Percentiles rank a stretch among this genome's conserved stretches.
These are phyloP conservation scores for Agrochola litura DNA, from an alignment of 2,888 invertebrate species.

Conservation along the genomic window DNA sequence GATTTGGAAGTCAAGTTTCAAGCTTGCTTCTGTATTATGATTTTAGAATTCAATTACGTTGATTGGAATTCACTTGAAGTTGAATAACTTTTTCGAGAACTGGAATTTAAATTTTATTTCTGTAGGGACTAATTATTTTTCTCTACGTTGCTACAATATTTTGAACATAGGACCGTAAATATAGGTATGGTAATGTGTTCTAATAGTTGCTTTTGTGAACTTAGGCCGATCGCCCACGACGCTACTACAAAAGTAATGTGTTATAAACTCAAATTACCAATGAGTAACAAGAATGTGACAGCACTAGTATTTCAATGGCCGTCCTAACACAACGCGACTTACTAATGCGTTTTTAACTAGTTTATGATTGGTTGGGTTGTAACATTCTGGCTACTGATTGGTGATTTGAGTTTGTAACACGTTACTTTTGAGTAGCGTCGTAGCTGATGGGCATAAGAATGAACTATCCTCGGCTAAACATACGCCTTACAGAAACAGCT, in stretches of 20 bases:
- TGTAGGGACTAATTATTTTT: not conserved
- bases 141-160: not conserved
- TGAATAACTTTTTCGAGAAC: not conserved
- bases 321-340: not conserved
- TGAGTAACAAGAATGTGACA: not conserved
- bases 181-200: not conserved
- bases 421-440: not conserved
- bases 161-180: not conserved
- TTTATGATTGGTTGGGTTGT: too few species aligned
- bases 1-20: conserved; percentile 6
- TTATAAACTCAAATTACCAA: not conserved
- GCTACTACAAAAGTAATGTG: not conserved
- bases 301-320: not conserved
- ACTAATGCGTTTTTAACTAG: not conserved
- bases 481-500: not conserved
- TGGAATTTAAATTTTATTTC: not conserved
- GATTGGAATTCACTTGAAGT: conserved; percentile 15
- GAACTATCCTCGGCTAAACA: not conserved
- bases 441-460: not conserved
- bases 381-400: not conserved
- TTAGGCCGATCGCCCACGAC: not conserved
- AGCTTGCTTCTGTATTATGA: not conserved
- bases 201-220: not conserved
- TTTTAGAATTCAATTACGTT: conserved; percentile 12
- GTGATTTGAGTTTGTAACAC: not conserved